A percentile compares a stretch with the other conserved stretches of the same genome.
Evolutionary conservation across 1,140 invertebrate genomes (phyloP).

Genomic region (Drosophila rhopaloa): DNA sequence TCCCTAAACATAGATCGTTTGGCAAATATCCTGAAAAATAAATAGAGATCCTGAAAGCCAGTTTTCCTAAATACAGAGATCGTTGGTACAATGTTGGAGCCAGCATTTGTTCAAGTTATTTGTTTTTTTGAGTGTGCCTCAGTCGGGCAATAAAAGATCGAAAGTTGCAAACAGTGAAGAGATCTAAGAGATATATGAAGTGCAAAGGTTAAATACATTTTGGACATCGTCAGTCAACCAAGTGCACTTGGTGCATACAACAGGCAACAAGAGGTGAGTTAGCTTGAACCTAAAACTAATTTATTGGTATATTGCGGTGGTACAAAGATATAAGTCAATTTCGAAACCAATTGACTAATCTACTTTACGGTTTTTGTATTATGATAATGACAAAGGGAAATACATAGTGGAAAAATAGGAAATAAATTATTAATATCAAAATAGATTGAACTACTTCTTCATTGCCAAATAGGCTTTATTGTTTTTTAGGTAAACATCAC

Average conservation of each 20-base stretch:
- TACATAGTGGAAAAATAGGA: too few relatives aligned
- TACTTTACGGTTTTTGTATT: too few relatives aligned
- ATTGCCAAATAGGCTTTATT: too few relatives aligned
- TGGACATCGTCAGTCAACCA: constrained; percentile 1
- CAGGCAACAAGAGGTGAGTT: constrained; percentile 1
- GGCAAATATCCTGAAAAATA: too few relatives aligned
- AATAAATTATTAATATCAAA: too few relatives aligned
- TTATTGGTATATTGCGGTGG: too few relatives aligned
- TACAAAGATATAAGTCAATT: too few relatives aligned
- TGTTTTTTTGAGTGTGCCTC: constrained; percentile 43
- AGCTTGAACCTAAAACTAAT: neutral
- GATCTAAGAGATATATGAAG: constrained; percentile 11
- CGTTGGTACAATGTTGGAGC: constrained; percentile 9
- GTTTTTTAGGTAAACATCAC: too few relatives aligned
- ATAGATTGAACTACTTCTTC: too few relatives aligned
- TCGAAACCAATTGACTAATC: too few relatives aligned
- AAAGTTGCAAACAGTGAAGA: constrained; percentile 39
- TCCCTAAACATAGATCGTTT: too few relatives aligned
- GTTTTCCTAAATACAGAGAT: neutral
- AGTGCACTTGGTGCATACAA: constrained; percentile 7
- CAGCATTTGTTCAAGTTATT: constrained; percentile 24
- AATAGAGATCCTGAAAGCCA: neutral
- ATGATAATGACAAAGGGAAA: neutral
- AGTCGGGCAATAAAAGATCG: constrained; percentile 28
- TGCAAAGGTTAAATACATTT: neutral